Evolutionary conservation across 30 jellyfish, hydroid and myxozoan species (phyloP), one percentile per base, ranked within the genome.

Genomic region (Turritopsis rubra): DNA sequence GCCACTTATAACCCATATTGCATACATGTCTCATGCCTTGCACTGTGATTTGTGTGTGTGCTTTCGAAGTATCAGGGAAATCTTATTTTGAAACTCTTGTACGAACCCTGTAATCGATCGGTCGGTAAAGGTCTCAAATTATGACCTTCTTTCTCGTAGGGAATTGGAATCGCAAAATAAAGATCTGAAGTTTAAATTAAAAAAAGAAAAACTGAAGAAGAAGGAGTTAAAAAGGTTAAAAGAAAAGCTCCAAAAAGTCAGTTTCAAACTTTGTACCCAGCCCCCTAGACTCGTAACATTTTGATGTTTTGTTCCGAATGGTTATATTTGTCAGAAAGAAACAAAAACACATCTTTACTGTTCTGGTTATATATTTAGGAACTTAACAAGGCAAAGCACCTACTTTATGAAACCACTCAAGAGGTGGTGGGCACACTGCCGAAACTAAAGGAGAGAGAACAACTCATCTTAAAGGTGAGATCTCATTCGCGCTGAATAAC

Each of bases 321-420:
- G 54, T 8, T 22, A 21, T 29, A 8, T 73, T 73, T n/a, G 54
- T n/a, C n/a, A n/a, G n/a, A n/a, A n/a, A n/a, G n/a, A n/a, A n/a
- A n/a, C n/a, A n/a, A n/a, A n/a, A n/a, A n/a, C 8, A 21, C 53
- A 73, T 22, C 22, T 1, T 23, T 23, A n/a, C 0, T 29, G 19
- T 74, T 31, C 20, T 60, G 26, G n/a, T n/a, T n/a, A n/a, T n/a
- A n/a, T 52, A 22, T 27, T 52, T 16, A 80, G 87, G 87, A 80
- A 80, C 24, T 80, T 4, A 19, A 52, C 65, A 80, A 52, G n/a
- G 17, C 65, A 80, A 52, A 65, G 20, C 53, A 80, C n/a, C 87
- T 16, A 21, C 53, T 80, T 3, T 80, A 31, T 65, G 87, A 80
- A 18, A 52, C 78, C 7, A 70, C 78, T 0, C 81, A 80, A 26